A percentile compares a stretch with the other conserved stretches of the same genome.
These are phyloP conservation scores for Austrofundulus limnaeus DNA, from an alignment of 2,113 vertebrate genomes.

Conservation along the genomic window DNA sequence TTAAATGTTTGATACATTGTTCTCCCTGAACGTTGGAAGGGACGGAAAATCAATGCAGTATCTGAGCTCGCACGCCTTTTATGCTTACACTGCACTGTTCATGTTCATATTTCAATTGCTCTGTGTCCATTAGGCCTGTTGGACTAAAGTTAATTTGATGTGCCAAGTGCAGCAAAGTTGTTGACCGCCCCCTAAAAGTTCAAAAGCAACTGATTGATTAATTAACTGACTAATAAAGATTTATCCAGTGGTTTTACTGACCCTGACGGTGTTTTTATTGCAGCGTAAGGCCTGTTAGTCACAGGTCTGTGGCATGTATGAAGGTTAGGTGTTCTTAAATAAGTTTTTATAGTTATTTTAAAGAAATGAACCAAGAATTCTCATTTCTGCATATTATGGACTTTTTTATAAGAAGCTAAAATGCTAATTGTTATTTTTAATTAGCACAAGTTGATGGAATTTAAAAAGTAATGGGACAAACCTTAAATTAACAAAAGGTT, in stretches of 20 bases:
- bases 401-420: too few relatives aligned
- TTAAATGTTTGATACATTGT: slow-evolving; percentile 53
- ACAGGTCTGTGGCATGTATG: not conserved
- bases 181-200: slow-evolving; percentile 5
- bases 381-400: too few relatives aligned
- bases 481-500: too few relatives aligned
- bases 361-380: not conserved
- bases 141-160: slow-evolving; percentile 37
- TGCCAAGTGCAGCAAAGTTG: slow-evolving; percentile 19
- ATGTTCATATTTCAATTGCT: slow-evolving; percentile 50
- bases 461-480: too few relatives aligned
- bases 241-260: slow-evolving; percentile 39
- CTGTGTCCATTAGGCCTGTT: slow-evolving; percentile 32
- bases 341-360: not conserved
- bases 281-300: not conserved
- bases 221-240: slow-evolving; percentile 59
- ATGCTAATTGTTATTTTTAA: too few relatives aligned
- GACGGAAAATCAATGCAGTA: slow-evolving; percentile 61
- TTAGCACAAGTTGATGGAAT: too few relatives aligned
- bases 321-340: not conserved
- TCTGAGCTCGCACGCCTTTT: slow-evolving; percentile 27
- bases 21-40: slow-evolving; percentile 37
- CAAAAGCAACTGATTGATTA: slow-evolving; percentile 39
- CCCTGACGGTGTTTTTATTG: slow-evolving; percentile 20
- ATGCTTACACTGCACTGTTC: slow-evolving; percentile 50